Evolutionary conservation across 2,888 invertebrate genomes (phyloP), one percentile per base, ranked within the genome.

Genomic region (Cordilura impudica): DNA sequence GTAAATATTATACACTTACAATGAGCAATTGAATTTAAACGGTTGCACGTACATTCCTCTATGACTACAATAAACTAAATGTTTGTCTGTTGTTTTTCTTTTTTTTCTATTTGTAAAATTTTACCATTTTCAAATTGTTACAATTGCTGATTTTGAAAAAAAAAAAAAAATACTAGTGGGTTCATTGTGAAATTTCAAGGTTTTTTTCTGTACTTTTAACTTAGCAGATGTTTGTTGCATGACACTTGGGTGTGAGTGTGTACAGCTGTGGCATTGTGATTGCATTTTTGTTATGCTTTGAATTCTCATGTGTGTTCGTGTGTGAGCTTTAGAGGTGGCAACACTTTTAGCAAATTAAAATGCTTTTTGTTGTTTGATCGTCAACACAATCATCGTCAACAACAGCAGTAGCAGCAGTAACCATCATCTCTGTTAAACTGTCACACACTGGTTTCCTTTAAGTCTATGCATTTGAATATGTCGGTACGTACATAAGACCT

Each of bases 131-230:
- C 70, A 60, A 73, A 78, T 73, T 77, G 66, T 73, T 58, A 60
- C 69, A 78, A 74, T 58, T 78, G 73, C 78, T 78, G 78, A 70
- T 74, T 70, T 73, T 65, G 65, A 65, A 73, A 14, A n/a, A n/a
- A n/a, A n/a, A n/a, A n/a, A n/a, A n/a, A n/a, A n/a, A 74, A 70
- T 39, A 35, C 43, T 74, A 70, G 70, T 66, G 65, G 60, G 70
- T 61, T 66, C 60, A 54, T 53, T 56, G 65, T 66, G 35, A 70
- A 58, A 60, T 51, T 78, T 71, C 74, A 78, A 74, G 78, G 74
- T 31, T 74, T 58, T 49, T 26, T 54, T 21, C 0, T 29, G 47
- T 18, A 18, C 63, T 19, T 58, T 8, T 51, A 2, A n/a, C 23
- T 21, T 51, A 26, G 23, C 51, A 51, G 29, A 54, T 60, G 31